Evolutionary conservation across 2,888 invertebrate genomes (phyloP), one percentile per base, ranked within the genome.

Genomic region (Lepidocyrtoides sp.): DNA sequence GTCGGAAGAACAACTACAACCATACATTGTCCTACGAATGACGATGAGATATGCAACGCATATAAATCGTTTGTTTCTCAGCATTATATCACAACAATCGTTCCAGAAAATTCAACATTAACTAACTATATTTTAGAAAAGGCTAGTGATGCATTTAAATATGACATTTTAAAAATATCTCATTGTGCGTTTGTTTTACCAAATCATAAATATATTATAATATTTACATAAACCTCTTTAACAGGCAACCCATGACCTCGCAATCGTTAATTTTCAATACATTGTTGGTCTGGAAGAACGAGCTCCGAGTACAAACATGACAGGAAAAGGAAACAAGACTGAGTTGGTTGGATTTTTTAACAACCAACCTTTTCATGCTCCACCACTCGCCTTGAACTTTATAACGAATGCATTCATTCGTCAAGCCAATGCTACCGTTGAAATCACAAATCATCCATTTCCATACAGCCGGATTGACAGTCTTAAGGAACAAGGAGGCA

Each of bases 321-420:
- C n/a, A n/a, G n/a, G n/a, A n/a, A n/a, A n/a, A n/a, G n/a, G n/a
- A n/a, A n/a, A n/a, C n/a, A n/a, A n/a, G n/a, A n/a, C n/a, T 57
- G 93, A 94, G 69, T 60, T 93, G 0, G 87, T 94, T 23, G 94
- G 93, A 20, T 97, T 97, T 96, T 97, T 98, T 95, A 98, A 98
- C 94, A 97, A 97, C 95, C 97, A 97, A 94, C 97, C 97, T 0
- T 97, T 96, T 94, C 98, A 98, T 95, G 96, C 97, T 79, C 96
- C 97, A 0, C 97, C 97, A 0, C 96, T 97, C 0, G 96, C 97
- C 0, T 95, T 98, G 7, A 96, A 96, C 72, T 95, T 96, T 17
- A 95, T 97, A 0, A 96, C 97, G 94, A 96, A 96, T 91, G 96
- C 97, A 0, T 95, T 97, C 54, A 69, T 92, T 4, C 63, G 77